Base-by-base conservation (phyloP, 2,797 vertebrate genomes). In the Artibeus jamaicensis region DNA sequence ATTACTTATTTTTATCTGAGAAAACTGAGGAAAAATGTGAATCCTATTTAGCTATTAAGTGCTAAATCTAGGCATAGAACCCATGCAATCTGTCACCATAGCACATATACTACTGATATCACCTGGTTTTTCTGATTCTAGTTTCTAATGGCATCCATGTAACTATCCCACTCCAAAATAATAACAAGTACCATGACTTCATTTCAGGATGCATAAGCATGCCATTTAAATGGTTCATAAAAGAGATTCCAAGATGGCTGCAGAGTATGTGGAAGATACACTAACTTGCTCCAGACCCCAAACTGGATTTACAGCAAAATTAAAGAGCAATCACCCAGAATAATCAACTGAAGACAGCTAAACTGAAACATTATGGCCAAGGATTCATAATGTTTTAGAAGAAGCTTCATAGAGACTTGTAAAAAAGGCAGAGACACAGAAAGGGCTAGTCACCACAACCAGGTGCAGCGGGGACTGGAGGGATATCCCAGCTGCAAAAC, bases 1-100 rank as follows among this genome's bases (percentile, higher is more conserved):
- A 68, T 10, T 67, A 81, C 34, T 92, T 86, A 92, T 26, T 91
- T 85, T 91, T 46, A 89, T 21, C 70, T 91, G 70, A 84, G 44
- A 86, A 91, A 86, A 71, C 19, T 53, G 65, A 96, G 57, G 55
- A 53, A 50, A 95, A 46, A 79, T 78, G 71, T 48, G 21, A 86
- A 53, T 71, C 4, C 16, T 65, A 67, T 22, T 50, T 1, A 48
- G 42, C 15, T 85, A 46, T 26, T 55, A 55, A 86, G n/a, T 29
- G 24, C 29, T 46, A 19, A 37, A 10, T 73, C 48, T 82, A 48
- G 19, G 59, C 24, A 3, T 39, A 12, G 68, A 83, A 53, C 11
- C 10, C 22, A 73, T 42, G 59, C 9, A 46, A 22, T 55, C 39
- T 26, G 4, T 26, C 2, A 37, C 48, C 18, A 32, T 46, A 74